Evolutionary conservation across 2,888 invertebrate species (phyloP).

Genomic region (Marronus borbonicus): DNA sequence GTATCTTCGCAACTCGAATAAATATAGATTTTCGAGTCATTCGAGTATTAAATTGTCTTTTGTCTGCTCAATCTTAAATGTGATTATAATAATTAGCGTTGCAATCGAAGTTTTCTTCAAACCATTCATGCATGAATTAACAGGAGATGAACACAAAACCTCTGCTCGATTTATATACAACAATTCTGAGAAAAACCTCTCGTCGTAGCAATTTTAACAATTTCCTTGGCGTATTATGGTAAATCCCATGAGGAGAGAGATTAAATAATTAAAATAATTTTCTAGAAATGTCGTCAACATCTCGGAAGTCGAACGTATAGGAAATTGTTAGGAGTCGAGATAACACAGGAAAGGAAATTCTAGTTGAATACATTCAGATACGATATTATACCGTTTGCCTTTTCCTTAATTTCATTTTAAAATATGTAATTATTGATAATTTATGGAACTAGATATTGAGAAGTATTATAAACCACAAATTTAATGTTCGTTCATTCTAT

Average conservation of each 20-base stretch:
- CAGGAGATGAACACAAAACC: slow-evolving; percentile 3
- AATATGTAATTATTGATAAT: background rate
- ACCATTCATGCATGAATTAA: slow-evolving; percentile 28
- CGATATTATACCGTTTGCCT: too few relatives aligned
- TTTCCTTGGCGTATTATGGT: slow-evolving; percentile 27
- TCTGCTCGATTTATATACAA: background rate
- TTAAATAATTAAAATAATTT: slow-evolving; percentile 26
- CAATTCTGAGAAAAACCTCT: slow-evolving; percentile 33
- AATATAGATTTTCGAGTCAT: slow-evolving; percentile 17
- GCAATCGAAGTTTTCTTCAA: slow-evolving; percentile 28
- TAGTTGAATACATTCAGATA: too few relatives aligned
- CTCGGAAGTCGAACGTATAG: background rate
- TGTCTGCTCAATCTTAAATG: slow-evolving; percentile 23
- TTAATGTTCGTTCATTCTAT: too few relatives aligned
- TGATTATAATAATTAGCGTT: slow-evolving; percentile 32
- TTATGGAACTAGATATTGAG: too few relatives aligned
- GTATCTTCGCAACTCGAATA: slow-evolving; percentile 2
- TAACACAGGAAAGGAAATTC: background rate
- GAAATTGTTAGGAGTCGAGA: background rate
- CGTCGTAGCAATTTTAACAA: slow-evolving; percentile 13
- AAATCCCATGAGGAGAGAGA: slow-evolving; percentile 20
- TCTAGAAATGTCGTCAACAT: background rate
- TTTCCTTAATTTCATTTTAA: background rate
- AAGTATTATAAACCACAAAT: too few relatives aligned
- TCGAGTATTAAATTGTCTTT: slow-evolving; percentile 38